A percentile compares a stretch with the other conserved stretches of the same genome.
Evolutionary conservation across 2,113 vertebrate genomes (phyloP).

Genomic region (Hippoglossus stenolepis): DNA sequence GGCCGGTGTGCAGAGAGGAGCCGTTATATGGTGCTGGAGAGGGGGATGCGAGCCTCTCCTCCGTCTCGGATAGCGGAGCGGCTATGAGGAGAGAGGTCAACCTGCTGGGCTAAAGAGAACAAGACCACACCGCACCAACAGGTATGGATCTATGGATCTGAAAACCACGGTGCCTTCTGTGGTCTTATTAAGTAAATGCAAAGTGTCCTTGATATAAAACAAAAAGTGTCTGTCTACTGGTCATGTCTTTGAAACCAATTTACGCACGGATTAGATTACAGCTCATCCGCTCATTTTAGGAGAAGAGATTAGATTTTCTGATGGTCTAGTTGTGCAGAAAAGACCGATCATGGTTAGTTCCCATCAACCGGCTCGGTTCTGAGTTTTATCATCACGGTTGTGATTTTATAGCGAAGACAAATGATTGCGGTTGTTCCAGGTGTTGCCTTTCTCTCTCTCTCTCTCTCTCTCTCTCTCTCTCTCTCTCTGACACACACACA

Average conservation of each 20-base stretch:
- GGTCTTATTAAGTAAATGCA: not conserved
- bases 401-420: conserved; percentile 65
- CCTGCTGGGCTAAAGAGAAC: conserved; percentile 76
- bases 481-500: not conserved
- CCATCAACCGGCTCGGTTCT: not conserved
- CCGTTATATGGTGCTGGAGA: conserved; percentile 58
- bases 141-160: conserved; percentile 63
- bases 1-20: conserved; percentile 55
- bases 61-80: conserved; percentile 73
- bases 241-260: no score
- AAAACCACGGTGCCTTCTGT: not conserved
- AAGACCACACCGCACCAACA: conserved; percentile 79
- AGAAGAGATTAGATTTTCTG: not conserved
- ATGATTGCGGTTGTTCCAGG: conserved; percentile 73
- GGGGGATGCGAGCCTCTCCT: conserved; percentile 74
- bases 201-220: conserved; percentile 10
- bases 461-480: not conserved
- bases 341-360: not conserved
- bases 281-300: no score
- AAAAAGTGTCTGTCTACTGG: not conserved
- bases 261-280: no score
- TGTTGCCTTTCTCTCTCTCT: conserved; percentile 35
- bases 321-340: conserved; percentile 13
- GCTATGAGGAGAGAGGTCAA: conserved; percentile 79
- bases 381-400: conserved; percentile 25